Evolutionary conservation across 2,888 invertebrate genomes (phyloP), one percentile per base, ranked within the genome.

Genomic region (Polylopha cassiicola): DNA sequence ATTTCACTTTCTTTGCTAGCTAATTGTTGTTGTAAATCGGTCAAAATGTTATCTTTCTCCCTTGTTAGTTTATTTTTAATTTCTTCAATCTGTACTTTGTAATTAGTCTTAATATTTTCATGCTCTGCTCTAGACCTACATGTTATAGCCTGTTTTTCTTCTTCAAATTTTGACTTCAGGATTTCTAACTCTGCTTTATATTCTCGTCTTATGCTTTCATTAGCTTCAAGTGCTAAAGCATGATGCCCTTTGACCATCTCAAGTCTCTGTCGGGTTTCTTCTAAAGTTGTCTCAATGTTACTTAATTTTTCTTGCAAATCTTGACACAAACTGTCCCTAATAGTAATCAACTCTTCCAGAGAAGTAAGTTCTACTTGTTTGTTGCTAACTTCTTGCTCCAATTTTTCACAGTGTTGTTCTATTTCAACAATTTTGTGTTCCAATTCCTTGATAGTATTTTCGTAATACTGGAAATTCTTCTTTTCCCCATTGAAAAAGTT

Each of bases 161-260:
- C 86, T 39, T 86, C 85, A 36, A 79, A 56, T 66, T 84, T 85
- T 3, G 53, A 31, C 62, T 81, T 85, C 1, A 86, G 54, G 21
- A 70, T 63, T 65, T 86, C 86, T 18, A 85, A 53, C 51, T 86
- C 85, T 8, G 60, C 65, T 64, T 81, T 86, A 45, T 86, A 86
- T 53, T 86, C 86, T 21, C 80, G 65, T 47, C 86, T 62, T 36
- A 86, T 86, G 45, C 85, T 86, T 53, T 86, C 86, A 61, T 86
- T 86, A 3, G 86, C 86, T 56, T 86, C 84, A 44, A 86, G 44
- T 15, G 86, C 86, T 43, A 86, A 58, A 22, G 77, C 74, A 65
- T 86, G 86, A 50, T 86, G 86, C 1, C 82, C 80, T 58, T 86
- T 85, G 1, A 86, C 84, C 80, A 86, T 80, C 63, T 85, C 84